These are phyloP conservation scores for Heliconius aoede DNA, from an alignment of 2,888 invertebrate species.

Conservation along the genomic window DNA sequence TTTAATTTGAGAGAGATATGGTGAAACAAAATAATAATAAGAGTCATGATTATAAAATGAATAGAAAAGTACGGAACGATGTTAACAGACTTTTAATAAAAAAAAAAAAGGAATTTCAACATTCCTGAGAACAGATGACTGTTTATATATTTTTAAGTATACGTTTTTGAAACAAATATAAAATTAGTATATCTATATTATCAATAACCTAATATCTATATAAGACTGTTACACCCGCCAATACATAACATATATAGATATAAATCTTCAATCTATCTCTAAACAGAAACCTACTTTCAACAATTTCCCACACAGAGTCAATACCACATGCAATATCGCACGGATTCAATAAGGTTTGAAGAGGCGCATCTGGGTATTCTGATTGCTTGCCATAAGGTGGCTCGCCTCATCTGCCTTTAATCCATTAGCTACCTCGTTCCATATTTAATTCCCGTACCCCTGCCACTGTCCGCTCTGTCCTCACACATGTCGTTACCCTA, in stretches of 20 bases:
- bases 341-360: conserved; percentile 38
- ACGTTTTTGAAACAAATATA: neutral
- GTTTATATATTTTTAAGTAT: no score
- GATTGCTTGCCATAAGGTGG: conserved; percentile 75
- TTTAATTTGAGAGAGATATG: no score
- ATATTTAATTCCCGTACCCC: conserved; percentile 75
- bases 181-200: neutral
- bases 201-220: neutral
- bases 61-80: no score
- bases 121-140: no score
- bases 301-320: conserved; percentile 2
- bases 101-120: no score
- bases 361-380: conserved; percentile 70
- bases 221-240: neutral
- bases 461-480: conserved; percentile 68
- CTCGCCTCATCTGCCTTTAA: conserved; percentile 72
- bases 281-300: neutral
- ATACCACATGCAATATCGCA: conserved; percentile 26
- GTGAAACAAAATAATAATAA: no score
- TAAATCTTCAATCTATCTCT: neutral
- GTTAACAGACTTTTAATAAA: no score
- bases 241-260: neutral
- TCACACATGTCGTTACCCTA: conserved; percentile 80
- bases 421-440: conserved; percentile 78
- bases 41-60: no score